Percentiles rank a stretch among this genome's conserved stretches.
phyloP scores from a whole-genome alignment of 2,888 invertebrate species.

The Dolomedes plantarius region DNA sequence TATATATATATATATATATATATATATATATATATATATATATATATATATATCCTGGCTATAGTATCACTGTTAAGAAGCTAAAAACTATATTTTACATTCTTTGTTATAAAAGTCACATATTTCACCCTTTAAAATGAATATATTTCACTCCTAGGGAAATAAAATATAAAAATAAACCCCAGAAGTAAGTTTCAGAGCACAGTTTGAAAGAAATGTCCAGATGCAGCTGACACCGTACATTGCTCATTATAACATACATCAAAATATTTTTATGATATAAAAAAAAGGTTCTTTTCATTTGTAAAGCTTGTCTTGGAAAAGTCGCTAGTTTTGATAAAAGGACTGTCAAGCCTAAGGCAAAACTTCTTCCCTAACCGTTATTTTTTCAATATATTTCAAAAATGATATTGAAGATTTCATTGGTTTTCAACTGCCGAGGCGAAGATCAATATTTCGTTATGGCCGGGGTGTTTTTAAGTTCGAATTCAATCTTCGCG shows the following conservation, averaged over 20 bases:
- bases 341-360: background rate
- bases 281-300: background rate
- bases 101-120: no score
- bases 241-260: constrained; percentile 55
- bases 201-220: background rate
- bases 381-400: background rate
- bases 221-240: constrained; percentile 57
- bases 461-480: background rate
- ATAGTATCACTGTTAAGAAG: no score
- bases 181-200: background rate
- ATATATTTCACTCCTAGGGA: no score
- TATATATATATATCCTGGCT: no score
- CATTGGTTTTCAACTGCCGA: background rate
- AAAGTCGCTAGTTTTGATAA: constrained; percentile 2
- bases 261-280: background rate
- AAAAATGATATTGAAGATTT: background rate
- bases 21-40: no score
- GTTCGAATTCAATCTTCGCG: background rate
- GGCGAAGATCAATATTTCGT: background rate
- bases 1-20: no score
- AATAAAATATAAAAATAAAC: background rate
- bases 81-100: no score
- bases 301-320: background rate
- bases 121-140: no score
- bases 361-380: background rate